Base-by-base conservation (phyloP, 64 coral and sea anemone genomes). In the Pocillopora verrucosa region DNA sequence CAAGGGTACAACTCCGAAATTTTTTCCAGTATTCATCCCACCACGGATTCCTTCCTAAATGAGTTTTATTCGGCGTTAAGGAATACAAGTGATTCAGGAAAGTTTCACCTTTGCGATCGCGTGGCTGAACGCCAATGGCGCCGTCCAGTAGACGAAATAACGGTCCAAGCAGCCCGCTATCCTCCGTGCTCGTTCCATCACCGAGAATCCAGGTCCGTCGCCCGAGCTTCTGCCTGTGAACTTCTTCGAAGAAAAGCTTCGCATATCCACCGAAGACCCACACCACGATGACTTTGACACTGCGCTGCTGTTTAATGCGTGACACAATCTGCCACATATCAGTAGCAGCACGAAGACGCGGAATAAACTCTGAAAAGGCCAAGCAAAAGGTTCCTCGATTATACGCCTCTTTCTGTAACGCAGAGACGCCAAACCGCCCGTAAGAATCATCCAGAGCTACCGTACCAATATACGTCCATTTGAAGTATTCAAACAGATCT, bases 21-120 rank as follows among this genome's bases (percentile, higher is more conserved):
- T 67, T 14, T 57, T 67, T 65, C 87, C 87, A 89, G 63, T 62
- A 89, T 15, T 89, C 87, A 1, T 61, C 59, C 87, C 87, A 89
- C 73, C 73, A 89, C 22, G 87, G 87, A 79, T 79, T 79, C 16
- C 15, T 22, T 7, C 25, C 19, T 10, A 60, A 57, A 14, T 34
- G 19, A 11, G 87, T 89, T 20, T 60, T 25, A 0, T 63, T 60
- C 17, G 87, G 87, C 16, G 75, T 78, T 22, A 78, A n/a, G 16
- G 74, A 64, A 12, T 30, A 14, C 19, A 89, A 35, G 34, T 79
- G 75, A 12, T 59, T 65, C 12, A 56, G 12, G 51, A 89, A 89
- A 24, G 5, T 60, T 9, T 60, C 34, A 74, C n/a, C 73, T 38
- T 61, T 26, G 34, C 63, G 60, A 4, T 79, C 59, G 36, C 30